These are phyloP conservation scores for Drosophila grimshawi DNA, from an alignment of 1,140 invertebrate genomes.

Conservation along the genomic window DNA sequence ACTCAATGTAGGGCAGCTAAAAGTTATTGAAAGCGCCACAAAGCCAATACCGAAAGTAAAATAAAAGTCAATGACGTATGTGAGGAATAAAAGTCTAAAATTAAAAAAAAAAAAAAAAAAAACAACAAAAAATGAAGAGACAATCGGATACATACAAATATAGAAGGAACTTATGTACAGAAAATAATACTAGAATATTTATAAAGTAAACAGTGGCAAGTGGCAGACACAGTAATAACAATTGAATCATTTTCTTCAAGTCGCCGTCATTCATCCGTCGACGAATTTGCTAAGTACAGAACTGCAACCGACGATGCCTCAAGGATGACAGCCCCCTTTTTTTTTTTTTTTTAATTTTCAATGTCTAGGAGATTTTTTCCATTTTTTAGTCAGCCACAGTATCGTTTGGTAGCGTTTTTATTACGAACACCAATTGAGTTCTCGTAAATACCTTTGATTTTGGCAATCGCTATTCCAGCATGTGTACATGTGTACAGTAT, in stretches of 20 bases:
- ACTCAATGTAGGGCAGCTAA: conserved; percentile 51
- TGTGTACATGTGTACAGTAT: background rate
- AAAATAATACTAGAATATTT: conserved; percentile 9
- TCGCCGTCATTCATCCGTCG: background rate
- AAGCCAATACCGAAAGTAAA: conserved; percentile 69
- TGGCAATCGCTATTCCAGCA: background rate
- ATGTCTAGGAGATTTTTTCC: background rate
- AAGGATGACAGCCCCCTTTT: background rate
- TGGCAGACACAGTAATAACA: background rate
- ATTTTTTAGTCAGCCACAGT: background rate
- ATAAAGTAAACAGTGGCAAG: background rate
- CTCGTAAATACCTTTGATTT: conserved; percentile 15
- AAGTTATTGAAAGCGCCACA: conserved; percentile 67
- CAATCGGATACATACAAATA: background rate
- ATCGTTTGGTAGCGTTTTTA: conserved; percentile 9
- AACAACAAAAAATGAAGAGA: too few relatives aligned
- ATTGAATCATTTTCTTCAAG: background rate
- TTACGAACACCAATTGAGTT: conserved; percentile 14
- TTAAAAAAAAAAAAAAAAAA: background rate
- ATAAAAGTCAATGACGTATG: conserved; percentile 72
- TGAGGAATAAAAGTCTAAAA: conserved; percentile 42
- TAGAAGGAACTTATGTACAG: conserved; percentile 6
- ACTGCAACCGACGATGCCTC: background rate
- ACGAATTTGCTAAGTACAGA: background rate
- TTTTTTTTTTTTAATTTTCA: conserved; percentile 4